A percentile compares a stretch with the other conserved stretches of the same genome.
These are phyloP conservation scores for Varecia variegata DNA, from an alignment of 2,797 vertebrate genomes.

Conservation along the genomic window DNA sequence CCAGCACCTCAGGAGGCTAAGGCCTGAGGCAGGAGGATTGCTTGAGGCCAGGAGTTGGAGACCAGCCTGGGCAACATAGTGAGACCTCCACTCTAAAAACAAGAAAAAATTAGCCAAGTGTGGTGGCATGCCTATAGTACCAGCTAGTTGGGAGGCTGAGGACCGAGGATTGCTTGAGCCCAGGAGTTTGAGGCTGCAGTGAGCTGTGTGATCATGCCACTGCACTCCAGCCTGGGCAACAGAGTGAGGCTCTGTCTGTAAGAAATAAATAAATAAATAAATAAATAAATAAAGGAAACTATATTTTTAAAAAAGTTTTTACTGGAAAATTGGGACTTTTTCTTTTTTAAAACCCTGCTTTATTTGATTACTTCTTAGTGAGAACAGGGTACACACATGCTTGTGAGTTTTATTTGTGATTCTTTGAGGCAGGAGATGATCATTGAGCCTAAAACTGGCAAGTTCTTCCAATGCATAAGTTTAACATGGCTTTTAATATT, in stretches of 20 bases:
- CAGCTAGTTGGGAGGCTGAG: neutral
- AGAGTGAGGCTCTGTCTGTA: neutral
- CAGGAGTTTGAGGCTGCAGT: neutral
- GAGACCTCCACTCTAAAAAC: neutral
- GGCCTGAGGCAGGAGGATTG: neutral
- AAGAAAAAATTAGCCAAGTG: neutral
- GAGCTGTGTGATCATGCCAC: neutral
- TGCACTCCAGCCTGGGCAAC: neutral
- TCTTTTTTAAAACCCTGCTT: neutral
- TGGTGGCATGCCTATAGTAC: neutral
- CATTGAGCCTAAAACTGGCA: neutral
- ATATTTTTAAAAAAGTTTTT: neutral
- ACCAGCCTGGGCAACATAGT: neutral
- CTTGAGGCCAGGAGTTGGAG: neutral
- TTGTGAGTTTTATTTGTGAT: constrained; percentile 17
- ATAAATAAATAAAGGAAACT: neutral
- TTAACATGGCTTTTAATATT: constrained; percentile 26
- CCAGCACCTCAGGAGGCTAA: neutral
- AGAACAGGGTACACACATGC: neutral
- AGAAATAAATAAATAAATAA: neutral
- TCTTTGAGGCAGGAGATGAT: neutral
- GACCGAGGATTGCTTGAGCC: neutral
- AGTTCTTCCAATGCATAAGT: neutral
- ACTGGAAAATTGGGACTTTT: constrained; percentile 12
- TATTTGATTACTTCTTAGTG: constrained; percentile 7